Percentiles rank a stretch among this genome's conserved stretches.
Evolutionary conservation across 1,140 invertebrate genomes (phyloP).

Genomic region (Aphis craccivora): DNA sequence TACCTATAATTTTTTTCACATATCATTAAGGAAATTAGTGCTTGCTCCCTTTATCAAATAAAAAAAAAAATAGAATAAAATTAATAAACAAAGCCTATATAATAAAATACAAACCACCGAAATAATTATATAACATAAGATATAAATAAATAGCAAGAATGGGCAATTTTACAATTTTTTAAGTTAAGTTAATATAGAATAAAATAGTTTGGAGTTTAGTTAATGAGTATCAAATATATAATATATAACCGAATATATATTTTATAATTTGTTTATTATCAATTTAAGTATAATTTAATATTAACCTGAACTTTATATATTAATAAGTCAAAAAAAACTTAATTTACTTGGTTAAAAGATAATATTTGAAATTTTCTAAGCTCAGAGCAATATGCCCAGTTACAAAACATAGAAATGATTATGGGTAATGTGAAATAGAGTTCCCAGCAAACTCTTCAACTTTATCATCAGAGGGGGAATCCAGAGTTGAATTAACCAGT

Average conservation of each 20-base stretch:
- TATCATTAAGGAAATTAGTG: background rate
- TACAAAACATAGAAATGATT: background rate
- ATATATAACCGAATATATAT: too few species aligned
- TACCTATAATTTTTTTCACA: background rate
- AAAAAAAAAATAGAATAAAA: background rate
- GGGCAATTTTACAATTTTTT: background rate
- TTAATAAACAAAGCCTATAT: conserved; percentile 6
- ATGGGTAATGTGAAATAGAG: background rate
- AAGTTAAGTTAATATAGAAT: background rate
- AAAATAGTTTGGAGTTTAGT: too few species aligned
- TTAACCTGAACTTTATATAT: background rate
- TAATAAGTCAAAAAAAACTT: background rate
- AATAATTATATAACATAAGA: background rate
- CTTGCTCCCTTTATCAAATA: background rate
- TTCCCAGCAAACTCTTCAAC: background rate
- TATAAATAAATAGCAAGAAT: background rate
- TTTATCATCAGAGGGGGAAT: background rate
- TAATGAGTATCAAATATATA: background rate
- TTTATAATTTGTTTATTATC: background rate
- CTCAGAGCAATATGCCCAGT: background rate
- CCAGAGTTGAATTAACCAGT: background rate
- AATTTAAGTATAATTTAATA: background rate
- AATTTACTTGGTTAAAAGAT: background rate
- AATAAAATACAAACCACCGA: conserved; percentile 20
- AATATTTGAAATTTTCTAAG: background rate